Conservation (phyloP, 2,888 invertebrate genomes). For the Phaedon cochleariae region DNA sequence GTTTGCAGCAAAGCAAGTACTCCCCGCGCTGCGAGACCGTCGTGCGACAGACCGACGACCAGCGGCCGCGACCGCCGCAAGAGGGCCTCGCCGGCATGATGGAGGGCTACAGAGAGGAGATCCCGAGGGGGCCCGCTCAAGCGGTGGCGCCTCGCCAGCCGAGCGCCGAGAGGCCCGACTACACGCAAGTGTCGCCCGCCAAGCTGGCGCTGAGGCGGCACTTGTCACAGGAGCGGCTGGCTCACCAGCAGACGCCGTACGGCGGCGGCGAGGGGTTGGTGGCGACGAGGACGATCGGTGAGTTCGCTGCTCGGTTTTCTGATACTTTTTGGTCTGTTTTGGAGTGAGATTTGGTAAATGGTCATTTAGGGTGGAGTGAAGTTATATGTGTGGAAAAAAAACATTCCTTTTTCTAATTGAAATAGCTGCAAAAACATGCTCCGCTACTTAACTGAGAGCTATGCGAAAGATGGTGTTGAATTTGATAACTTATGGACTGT, state of each 20-base stretch:
- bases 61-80: slow-evolving; percentile 47
- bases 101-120: slow-evolving; percentile 54
- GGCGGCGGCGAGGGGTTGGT: slow-evolving; percentile 59
- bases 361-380: too few species aligned
- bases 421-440: too few species aligned
- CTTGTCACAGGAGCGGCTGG: slow-evolving; percentile 85
- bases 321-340: too few species aligned
- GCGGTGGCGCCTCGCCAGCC: slow-evolving; percentile 37
- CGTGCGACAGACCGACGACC: slow-evolving; percentile 50
- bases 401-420: too few species aligned
- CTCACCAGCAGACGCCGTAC: slow-evolving; percentile 64
- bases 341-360: too few species aligned
- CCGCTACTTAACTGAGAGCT: too few species aligned
- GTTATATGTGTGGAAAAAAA: too few species aligned
- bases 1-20: slow-evolving; percentile 28
- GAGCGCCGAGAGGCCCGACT: slow-evolving; percentile 65
- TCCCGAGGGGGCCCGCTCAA: slow-evolving; percentile 49
- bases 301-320: too few species aligned
- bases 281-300: slow-evolving; percentile 81
- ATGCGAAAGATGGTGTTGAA: too few species aligned
- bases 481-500: too few species aligned
- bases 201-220: slow-evolving; percentile 87
- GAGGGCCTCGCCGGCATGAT: slow-evolving; percentile 57
- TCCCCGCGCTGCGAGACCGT: slow-evolving; percentile 50
- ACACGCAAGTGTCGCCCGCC: slow-evolving; percentile 84